Conservation (phyloP, 2,113 vertebrate genomes). For the Istiophorus platypterus region DNA sequence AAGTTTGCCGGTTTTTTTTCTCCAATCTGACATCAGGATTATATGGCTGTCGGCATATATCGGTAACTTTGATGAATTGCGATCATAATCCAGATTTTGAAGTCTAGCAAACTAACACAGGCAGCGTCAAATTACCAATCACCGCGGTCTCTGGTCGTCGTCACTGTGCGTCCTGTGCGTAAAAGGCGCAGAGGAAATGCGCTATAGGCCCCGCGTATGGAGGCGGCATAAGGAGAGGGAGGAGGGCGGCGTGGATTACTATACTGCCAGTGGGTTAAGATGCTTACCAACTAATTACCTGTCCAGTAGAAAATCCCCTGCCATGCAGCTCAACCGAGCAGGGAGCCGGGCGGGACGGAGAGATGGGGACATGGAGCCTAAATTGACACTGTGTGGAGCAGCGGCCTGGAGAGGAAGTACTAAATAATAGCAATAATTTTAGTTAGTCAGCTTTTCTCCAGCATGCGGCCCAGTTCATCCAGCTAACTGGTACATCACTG, state of each 20-base stretch:
- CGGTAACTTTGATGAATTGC: background rate
- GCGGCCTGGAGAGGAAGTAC: conserved; percentile 8
- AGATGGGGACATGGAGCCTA: conserved; percentile 10
- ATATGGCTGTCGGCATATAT: background rate
- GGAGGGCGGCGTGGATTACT: conserved; percentile 79
- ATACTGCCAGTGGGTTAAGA: conserved; percentile 81
- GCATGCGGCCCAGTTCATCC: background rate
- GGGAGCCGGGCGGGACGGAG: conserved; percentile 36
- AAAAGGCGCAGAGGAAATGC: conserved; percentile 56
- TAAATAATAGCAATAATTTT: background rate
- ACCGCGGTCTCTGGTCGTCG: background rate
- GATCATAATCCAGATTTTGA: background rate
- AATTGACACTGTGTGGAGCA: conserved; percentile 13
- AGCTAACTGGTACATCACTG: background rate
- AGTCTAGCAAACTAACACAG: background rate
- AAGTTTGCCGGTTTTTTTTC: background rate
- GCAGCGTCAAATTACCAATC: background rate
- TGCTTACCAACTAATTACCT: conserved; percentile 85
- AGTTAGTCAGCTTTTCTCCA: background rate
- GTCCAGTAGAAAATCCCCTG: conserved; percentile 74
- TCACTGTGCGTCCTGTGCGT: conserved; percentile 53
- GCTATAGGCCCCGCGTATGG: conserved; percentile 16
- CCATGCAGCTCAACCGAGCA: conserved; percentile 65
- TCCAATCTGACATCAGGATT: background rate
- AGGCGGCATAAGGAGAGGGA: conserved; percentile 66